A percentile compares a stretch with the other conserved stretches of the same genome.
Conservation (phyloP, 2,888 invertebrate genomes). For the Linnaemya vulpina region DNA sequence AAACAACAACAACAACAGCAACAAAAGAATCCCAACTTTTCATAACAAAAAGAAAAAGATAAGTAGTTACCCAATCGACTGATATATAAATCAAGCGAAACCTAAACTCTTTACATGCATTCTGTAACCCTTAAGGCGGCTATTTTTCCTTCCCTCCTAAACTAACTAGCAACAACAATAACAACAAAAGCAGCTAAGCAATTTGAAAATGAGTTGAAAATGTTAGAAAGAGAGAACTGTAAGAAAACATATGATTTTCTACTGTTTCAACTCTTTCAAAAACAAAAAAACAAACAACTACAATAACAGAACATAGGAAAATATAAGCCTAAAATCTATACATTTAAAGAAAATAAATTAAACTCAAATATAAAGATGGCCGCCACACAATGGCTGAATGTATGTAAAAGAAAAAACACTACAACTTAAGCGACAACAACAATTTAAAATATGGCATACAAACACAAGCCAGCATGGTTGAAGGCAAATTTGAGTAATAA, state of each 20-base stretch:
- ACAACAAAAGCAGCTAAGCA: slow-evolving; percentile 18
- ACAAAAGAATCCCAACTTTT: neutral
- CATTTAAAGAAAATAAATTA: slow-evolving; percentile 70
- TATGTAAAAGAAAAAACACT: slow-evolving; percentile 47
- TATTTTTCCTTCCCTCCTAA: slow-evolving; percentile 21
- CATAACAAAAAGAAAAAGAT: neutral
- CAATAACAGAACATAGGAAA: slow-evolving; percentile 28
- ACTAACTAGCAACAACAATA: slow-evolving; percentile 12
- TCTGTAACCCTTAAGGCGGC: slow-evolving; percentile 24
- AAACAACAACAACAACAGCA: slow-evolving; percentile 41
- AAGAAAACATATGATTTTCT: slow-evolving; percentile 68
- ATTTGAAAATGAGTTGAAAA: slow-evolving; percentile 55
- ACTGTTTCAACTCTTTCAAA: slow-evolving; percentile 69
- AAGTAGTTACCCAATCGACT: neutral
- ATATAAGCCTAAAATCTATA: slow-evolving; percentile 71
- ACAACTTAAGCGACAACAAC: slow-evolving; percentile 50
- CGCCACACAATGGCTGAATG: slow-evolving; percentile 71
- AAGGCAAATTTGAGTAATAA: slow-evolving; percentile 26
- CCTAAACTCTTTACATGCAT: slow-evolving; percentile 20
- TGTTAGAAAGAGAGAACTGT: slow-evolving; percentile 71
- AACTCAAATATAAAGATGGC: slow-evolving; percentile 73
- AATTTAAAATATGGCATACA: slow-evolving; percentile 68
- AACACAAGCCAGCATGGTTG: slow-evolving; percentile 50
- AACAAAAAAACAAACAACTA: no score
- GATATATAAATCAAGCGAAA: slow-evolving; percentile 34